A percentile compares a stretch with the other conserved stretches of the same genome.
phyloP scores from a whole-genome alignment of 2,113 vertebrate genomes.

The Lamprologus lemairii region DNA sequence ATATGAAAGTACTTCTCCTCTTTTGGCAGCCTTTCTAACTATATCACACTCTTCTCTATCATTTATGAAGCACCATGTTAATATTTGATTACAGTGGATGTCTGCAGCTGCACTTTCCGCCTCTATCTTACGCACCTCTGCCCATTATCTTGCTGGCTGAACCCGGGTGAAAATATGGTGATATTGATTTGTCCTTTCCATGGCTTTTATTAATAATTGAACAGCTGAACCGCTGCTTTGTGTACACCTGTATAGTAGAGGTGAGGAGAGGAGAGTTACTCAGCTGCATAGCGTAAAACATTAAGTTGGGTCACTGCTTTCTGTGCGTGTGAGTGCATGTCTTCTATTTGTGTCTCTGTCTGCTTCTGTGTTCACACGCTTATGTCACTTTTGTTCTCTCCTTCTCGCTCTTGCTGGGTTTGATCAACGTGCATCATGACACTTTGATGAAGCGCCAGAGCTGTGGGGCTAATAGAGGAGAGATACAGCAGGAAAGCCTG shows the following conservation, averaged over 20 bases:
- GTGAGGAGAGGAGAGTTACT: background rate
- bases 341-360: conserved; percentile 6
- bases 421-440: conserved; percentile 45
- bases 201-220: conserved; percentile 34
- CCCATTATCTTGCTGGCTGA: background rate
- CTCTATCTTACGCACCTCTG: conserved; percentile 26
- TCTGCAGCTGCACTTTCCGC: conserved; percentile 45
- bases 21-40: background rate
- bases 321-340: background rate
- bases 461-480: conserved; percentile 16
- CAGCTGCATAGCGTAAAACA: conserved; percentile 32
- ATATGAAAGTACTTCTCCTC: background rate
- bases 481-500: conserved; percentile 8
- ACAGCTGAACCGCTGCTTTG: background rate
- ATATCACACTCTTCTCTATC: conserved; percentile 37
- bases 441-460: conserved; percentile 47
- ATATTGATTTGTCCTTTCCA: conserved; percentile 17
- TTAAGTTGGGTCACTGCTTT: conserved; percentile 24
- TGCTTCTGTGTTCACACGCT: conserved; percentile 8
- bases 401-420: background rate
- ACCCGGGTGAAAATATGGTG: background rate
- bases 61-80: conserved; percentile 53
- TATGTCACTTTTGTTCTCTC: conserved; percentile 1
- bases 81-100: conserved; percentile 61
- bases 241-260: background rate